Base-by-base conservation (phyloP, 2,888 invertebrate species). In the Melanotus villosus region DNA sequence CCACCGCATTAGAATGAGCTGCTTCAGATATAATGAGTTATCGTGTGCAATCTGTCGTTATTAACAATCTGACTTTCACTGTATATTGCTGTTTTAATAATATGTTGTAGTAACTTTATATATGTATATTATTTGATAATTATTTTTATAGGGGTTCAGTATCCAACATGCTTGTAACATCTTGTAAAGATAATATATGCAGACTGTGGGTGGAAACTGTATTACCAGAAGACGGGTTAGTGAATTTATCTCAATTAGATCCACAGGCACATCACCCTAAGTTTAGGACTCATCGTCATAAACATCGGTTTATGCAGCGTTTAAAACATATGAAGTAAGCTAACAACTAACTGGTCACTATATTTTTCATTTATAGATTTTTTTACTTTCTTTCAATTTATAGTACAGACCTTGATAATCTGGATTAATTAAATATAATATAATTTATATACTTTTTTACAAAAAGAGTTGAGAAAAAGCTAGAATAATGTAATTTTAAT, bases 191-290 rank as follows among this genome's bases (percentile, higher is more conserved):
- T 86, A 98, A 99, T 86, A 99, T 99, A 79, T 99, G 98, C 82
- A 93, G 99, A 75, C 92, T 99, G 77, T 99, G 99, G 99, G 95
- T 97, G 60, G 99, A 99, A 87, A 99, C 98, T 0, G 92, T 98
- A 70, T 89, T 98, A 74, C 98, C 98, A 0, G 98, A 98, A 82
- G 98, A 98, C 87, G 98, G 98, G 62, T 89, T 94, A 73, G 91
- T 93, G 19, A 93, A 89, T 79, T 85, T 89, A 80, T 87, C 87
- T 32, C 90, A 90, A 80, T 86, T 90, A 76, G 90, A 91, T 79
- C 85, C 90, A 80, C 90, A 90, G 82, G 89, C 90, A 23, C 89
- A 91, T 80, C 90, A 91, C 73, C 91, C 91, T 64, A 88, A 91
- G 69, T 91, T 94, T 85, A 90, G 96, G 73, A 96, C 97, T 73